These are phyloP conservation scores for Oxyscelio sp. DNA, from an alignment of 2,888 invertebrate species.

Conservation along the genomic window DNA sequence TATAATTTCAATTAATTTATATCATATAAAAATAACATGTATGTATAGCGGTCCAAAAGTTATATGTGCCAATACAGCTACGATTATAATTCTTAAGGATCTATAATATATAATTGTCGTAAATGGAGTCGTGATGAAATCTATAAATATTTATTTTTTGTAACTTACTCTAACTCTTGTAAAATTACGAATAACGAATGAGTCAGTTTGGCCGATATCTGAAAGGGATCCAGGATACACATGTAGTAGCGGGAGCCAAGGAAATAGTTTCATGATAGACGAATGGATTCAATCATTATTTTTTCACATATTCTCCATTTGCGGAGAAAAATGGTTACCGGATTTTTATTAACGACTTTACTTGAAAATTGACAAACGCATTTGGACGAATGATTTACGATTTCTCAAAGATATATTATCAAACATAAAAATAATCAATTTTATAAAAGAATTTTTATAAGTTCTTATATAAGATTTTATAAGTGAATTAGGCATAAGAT, in stretches of 20 bases:
- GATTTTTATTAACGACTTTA: background rate
- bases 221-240: constrained; percentile 5
- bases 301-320: constrained; percentile 12
- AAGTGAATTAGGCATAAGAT: too few relatives aligned
- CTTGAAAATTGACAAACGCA: background rate
- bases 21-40: constrained; percentile 32
- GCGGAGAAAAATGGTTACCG: constrained; percentile 5
- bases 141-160: constrained; percentile 82
- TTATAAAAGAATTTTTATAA: too few relatives aligned
- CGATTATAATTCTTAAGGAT: constrained; percentile 77
- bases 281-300: constrained; percentile 32
- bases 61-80: constrained; percentile 86
- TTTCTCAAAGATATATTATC: too few relatives aligned
- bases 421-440: too few relatives aligned
- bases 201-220: background rate
- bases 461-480: too few relatives aligned
- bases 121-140: constrained; percentile 54
- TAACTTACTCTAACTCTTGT: constrained; percentile 73
- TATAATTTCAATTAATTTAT: background rate
- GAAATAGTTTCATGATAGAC: constrained; percentile 23
- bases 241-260: constrained; percentile 8
- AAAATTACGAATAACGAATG: constrained; percentile 34
- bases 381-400: background rate
- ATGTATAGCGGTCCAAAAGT: constrained; percentile 85
- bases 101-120: constrained; percentile 69